phyloP scores from a whole-genome alignment of 2,797 vertebrate genomes.

The Girardinus metallicus region DNA sequence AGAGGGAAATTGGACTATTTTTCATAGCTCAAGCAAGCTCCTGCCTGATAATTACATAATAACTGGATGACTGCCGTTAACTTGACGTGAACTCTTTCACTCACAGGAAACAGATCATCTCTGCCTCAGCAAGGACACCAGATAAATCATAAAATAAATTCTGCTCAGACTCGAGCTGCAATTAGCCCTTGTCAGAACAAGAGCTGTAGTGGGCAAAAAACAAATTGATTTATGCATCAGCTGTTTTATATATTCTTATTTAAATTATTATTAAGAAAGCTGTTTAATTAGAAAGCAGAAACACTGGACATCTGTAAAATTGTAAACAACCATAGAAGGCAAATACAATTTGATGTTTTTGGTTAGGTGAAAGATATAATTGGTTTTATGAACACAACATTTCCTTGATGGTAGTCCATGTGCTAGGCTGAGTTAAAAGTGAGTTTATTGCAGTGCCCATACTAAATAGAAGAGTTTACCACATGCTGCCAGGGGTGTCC shows the following conservation, averaged over 20 bases:
- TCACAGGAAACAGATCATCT: conserved; percentile 10
- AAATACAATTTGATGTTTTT: conserved; percentile 14
- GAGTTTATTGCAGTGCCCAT: not conserved
- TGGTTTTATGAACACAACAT: conserved; percentile 36
- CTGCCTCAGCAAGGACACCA: not conserved
- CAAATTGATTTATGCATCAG: not conserved
- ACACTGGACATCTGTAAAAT: not conserved
- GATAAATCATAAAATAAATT: not conserved
- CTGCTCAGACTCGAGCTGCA: not conserved
- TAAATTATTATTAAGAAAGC: not conserved
- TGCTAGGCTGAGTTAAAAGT: not conserved
- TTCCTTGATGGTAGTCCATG: not conserved
- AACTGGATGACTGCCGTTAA: not conserved
- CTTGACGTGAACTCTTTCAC: conserved; percentile 3
- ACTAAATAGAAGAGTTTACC: not conserved
- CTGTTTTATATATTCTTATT: not conserved
- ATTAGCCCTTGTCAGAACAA: not conserved
- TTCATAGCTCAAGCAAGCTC: not conserved
- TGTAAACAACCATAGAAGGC: not conserved
- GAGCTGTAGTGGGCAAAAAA: not conserved
- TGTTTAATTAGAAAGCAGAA: not conserved
- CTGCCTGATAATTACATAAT: conserved; percentile 2
- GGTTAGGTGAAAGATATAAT: conserved; percentile 34
- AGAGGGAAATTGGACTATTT: not conserved
- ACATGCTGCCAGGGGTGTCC: not conserved